A percentile compares a stretch with the other conserved stretches of the same genome.
Evolutionary conservation across 2,797 vertebrate species (phyloP).

Genomic region (Prionace glauca): DNA sequence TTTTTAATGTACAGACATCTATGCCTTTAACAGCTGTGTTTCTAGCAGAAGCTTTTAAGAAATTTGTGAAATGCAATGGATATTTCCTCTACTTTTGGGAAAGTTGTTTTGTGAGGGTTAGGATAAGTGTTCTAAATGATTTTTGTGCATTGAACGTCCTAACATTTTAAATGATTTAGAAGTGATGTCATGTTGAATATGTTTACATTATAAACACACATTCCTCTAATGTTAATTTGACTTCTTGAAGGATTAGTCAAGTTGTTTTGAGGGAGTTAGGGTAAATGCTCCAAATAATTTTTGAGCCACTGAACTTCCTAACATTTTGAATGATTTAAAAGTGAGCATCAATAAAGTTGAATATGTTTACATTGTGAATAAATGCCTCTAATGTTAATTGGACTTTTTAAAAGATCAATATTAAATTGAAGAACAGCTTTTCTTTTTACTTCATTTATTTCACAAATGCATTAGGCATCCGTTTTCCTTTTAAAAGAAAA

Average conservation of each 20-base stretch:
- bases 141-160: background rate
- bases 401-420: background rate
- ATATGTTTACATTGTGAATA: background rate
- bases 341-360: background rate
- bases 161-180: background rate
- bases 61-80: background rate
- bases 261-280: background rate
- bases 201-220: background rate
- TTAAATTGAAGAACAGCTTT: background rate
- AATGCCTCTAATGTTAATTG: background rate
- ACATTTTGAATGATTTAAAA: background rate
- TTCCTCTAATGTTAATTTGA: background rate
- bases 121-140: background rate
- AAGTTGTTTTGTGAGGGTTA: background rate
- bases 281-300: background rate
- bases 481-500: background rate
- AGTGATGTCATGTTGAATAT: background rate
- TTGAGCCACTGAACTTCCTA: background rate
- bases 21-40: slow-evolving; percentile 23
- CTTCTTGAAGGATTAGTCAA: background rate
- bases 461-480: background rate
- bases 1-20: background rate
- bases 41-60: background rate
- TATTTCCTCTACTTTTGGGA: background rate
- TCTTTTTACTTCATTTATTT: background rate